Evolutionary conservation across 2,888 invertebrate species (phyloP).

Genomic region (Diarsia rubi): DNA sequence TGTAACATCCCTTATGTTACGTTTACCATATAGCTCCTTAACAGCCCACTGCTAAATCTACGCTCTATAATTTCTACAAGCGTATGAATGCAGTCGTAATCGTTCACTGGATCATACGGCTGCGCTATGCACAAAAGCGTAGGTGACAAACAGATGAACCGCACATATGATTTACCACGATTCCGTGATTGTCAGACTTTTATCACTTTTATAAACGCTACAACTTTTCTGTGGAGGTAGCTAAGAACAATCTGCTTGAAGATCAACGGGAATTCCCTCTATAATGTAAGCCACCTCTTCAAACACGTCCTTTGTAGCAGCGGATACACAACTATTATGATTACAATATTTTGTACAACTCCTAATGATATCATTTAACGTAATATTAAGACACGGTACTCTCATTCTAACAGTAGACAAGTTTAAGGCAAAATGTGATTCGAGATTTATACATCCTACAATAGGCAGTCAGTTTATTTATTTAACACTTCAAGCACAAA

Average conservation of each 20-base stretch:
- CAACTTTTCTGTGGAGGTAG: not conserved
- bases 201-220: not conserved
- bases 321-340: not conserved
- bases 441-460: not conserved
- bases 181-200: not conserved
- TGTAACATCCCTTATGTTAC: not conserved
- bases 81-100: not conserved
- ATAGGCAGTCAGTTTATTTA: not conserved
- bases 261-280: not conserved
- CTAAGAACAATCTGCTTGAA: not conserved
- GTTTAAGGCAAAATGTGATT: constrained; percentile 35
- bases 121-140: not conserved
- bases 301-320: not conserved
- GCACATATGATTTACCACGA: not conserved
- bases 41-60: not conserved
- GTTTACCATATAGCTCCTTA: not conserved
- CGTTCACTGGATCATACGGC: not conserved
- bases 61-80: not conserved
- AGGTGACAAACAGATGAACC: not conserved
- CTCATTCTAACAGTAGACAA: constrained; percentile 13
- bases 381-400: constrained; percentile 32
- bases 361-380: constrained; percentile 20
- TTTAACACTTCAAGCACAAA: no score
- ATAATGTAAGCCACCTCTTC: not conserved
- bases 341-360: constrained; percentile 10